A percentile compares a stretch with the other conserved stretches of the same genome.
phyloP scores from a whole-genome alignment of 2,888 invertebrate genomes.

The Drosophila mayaguana region DNA sequence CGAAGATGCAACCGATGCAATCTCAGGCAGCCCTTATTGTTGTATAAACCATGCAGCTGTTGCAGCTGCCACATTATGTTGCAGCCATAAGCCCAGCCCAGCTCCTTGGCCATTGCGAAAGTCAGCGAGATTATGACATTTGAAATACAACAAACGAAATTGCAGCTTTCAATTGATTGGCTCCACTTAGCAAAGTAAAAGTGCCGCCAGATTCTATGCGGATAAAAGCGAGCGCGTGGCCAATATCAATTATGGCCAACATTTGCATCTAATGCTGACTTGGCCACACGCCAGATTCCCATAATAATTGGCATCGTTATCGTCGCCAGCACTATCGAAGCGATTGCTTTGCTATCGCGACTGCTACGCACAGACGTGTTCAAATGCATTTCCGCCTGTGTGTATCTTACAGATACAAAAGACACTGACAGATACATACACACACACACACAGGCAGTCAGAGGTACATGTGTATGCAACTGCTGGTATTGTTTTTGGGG shows the following conservation, averaged over 20 bases:
- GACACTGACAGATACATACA: neutral
- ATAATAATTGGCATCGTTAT: slow-evolving; percentile 28
- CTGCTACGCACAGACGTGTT: slow-evolving; percentile 74
- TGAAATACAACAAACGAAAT: neutral
- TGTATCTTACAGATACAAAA: slow-evolving; percentile 27
- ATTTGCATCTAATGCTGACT: slow-evolving; percentile 18
- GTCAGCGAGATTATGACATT: slow-evolving; percentile 49
- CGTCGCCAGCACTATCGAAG: too few relatives aligned
- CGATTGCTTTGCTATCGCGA: slow-evolving; percentile 49
- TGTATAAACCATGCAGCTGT: slow-evolving; percentile 10
- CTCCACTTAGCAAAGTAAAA: slow-evolving; percentile 62
- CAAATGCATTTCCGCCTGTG: slow-evolving; percentile 70
- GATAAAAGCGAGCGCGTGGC: slow-evolving; percentile 43
- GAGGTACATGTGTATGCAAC: slow-evolving; percentile 21
- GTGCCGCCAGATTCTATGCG: slow-evolving; percentile 49
- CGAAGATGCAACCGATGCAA: slow-evolving; percentile 27
- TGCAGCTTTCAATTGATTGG: slow-evolving; percentile 66
- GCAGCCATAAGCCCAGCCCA: slow-evolving; percentile 4
- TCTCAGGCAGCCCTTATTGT: slow-evolving; percentile 11
- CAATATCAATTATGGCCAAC: slow-evolving; percentile 9
- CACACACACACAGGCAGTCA: neutral
- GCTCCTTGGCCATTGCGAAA: slow-evolving; percentile 44
- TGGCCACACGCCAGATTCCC: slow-evolving; percentile 45
- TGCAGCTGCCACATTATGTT: slow-evolving; percentile 11
- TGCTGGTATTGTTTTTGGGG: slow-evolving; percentile 24